Evolutionary conservation across 2,113 vertebrate species (phyloP).

Genomic region (Nothocercus nigrocapillus): DNA sequence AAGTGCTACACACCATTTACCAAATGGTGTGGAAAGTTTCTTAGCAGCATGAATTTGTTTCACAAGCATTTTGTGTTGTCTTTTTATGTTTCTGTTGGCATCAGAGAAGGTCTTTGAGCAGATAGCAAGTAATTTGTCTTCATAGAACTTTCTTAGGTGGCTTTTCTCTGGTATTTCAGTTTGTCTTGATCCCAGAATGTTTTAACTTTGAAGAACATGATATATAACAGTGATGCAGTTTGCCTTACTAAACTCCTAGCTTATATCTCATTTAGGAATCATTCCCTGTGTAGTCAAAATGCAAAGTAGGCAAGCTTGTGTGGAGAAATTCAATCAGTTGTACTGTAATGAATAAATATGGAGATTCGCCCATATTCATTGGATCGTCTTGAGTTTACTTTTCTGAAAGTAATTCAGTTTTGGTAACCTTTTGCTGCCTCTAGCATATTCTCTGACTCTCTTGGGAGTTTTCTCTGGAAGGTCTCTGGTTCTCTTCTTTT

Average conservation of each 20-base stretch:
- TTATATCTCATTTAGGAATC: neutral
- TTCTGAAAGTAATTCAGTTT: neutral
- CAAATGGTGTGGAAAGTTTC: neutral
- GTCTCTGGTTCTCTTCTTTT: neutral
- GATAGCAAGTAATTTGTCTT: neutral
- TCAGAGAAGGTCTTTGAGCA: neutral
- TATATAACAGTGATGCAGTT: neutral
- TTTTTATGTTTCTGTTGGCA: neutral
- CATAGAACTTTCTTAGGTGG: neutral
- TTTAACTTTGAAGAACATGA: neutral
- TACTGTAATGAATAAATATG: neutral
- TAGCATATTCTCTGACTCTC: neutral
- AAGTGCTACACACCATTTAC: neutral
- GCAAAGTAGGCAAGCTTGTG: neutral
- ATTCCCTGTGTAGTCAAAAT: neutral
- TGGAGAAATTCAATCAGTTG: neutral
- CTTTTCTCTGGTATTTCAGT: neutral
- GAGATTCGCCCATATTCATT: neutral
- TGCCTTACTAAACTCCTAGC: neutral
- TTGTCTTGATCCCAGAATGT: neutral
- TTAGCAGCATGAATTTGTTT: neutral
- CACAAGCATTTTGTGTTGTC: neutral
- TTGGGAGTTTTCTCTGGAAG: neutral
- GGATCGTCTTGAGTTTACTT: neutral
- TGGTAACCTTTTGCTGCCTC: neutral